Conservation (phyloP, 2,888 invertebrate species). For the Stenurella melanura region DNA sequence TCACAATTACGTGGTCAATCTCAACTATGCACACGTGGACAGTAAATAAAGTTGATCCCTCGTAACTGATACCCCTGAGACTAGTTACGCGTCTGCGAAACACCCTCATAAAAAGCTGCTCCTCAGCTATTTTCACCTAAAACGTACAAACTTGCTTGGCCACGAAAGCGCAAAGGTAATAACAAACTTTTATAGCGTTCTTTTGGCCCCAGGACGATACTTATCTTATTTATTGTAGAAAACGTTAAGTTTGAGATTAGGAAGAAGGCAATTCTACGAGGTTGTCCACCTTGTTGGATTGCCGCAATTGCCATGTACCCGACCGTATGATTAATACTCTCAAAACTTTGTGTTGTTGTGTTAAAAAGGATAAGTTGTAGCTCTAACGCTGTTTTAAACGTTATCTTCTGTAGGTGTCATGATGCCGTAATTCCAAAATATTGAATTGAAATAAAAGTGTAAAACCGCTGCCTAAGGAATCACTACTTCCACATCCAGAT, state of each 20-base stretch:
- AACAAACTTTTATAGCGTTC: conserved; percentile 53
- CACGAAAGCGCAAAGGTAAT: conserved; percentile 51
- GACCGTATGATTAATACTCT: neutral
- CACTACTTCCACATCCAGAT: too few relatives aligned
- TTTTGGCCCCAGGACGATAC: conserved; percentile 38
- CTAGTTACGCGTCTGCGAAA: conserved; percentile 54
- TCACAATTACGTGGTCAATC: neutral
- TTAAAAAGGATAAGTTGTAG: neutral
- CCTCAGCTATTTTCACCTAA: conserved; percentile 55
- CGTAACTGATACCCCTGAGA: conserved; percentile 50
- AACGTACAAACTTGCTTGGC: conserved; percentile 54
- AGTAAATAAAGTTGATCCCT: conserved; percentile 49
- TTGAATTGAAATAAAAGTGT: too few relatives aligned
- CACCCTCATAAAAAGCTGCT: conserved; percentile 55
- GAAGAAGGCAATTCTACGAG: neutral
- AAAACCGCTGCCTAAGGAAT: too few relatives aligned
- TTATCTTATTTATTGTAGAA: conserved; percentile 46
- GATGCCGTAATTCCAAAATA: too few relatives aligned
- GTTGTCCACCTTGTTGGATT: too few relatives aligned
- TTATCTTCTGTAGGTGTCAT: too few relatives aligned
- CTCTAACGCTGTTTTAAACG: too few relatives aligned
- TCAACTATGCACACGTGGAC: conserved; percentile 12
- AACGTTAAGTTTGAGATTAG: conserved; percentile 7
- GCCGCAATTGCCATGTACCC: too few relatives aligned
- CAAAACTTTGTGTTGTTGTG: neutral